phyloP scores from a whole-genome alignment of 2,888 invertebrate species.

The Busseola fusca region DNA sequence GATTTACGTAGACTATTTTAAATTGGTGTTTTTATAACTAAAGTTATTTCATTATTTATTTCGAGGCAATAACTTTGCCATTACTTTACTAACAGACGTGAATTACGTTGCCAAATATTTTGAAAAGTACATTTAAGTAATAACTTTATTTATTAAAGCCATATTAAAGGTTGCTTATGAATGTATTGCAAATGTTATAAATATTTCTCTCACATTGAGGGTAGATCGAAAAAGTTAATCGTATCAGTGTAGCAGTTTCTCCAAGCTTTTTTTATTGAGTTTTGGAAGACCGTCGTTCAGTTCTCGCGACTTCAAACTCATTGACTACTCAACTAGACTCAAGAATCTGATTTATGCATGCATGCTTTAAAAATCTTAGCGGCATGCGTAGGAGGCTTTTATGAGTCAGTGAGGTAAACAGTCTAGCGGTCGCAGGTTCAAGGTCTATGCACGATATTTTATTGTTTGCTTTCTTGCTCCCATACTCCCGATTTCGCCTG shows the following conservation, averaged over 20 bases:
- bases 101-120: constrained; percentile 22
- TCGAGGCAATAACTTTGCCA: constrained; percentile 10
- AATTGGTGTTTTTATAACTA: not conserved
- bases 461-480: constrained; percentile 28
- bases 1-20: not conserved
- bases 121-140: constrained; percentile 16
- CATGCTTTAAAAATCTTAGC: constrained; percentile 39
- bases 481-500: constrained; percentile 32
- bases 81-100: constrained; percentile 8
- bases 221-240: not conserved
- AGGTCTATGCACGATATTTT: constrained; percentile 56
- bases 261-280: not conserved
- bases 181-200: not conserved
- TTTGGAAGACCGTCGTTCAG: not conserved
- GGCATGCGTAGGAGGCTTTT: constrained; percentile 41
- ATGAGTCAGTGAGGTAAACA: constrained; percentile 66
- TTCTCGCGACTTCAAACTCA: not conserved
- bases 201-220: constrained; percentile 4
- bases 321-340: constrained; percentile 3
- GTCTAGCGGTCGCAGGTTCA: constrained; percentile 68
- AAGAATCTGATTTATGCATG: constrained; percentile 35
- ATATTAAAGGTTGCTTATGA: not conserved
- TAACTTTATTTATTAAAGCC: constrained; percentile 8
- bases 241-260: not conserved
- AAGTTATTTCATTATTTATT: constrained; percentile 13